phyloP scores from a whole-genome alignment of 2,797 vertebrate genomes.

The Fistularia commersonii region DNA sequence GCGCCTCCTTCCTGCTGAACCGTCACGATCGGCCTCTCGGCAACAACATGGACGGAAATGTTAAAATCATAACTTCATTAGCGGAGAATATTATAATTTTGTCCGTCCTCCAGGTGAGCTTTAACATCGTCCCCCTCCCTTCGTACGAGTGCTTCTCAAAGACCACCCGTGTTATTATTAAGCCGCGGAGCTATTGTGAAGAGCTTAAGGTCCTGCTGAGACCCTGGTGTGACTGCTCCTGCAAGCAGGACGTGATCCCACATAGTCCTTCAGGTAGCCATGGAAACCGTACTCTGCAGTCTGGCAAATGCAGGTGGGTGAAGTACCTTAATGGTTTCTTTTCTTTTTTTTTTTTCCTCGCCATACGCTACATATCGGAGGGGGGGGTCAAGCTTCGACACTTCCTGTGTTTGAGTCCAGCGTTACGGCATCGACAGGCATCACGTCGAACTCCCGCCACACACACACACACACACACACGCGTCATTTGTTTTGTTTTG shows the following conservation, averaged over 20 bases:
- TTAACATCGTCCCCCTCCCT: constrained; percentile 29
- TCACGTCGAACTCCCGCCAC: no score
- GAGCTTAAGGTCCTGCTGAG: constrained; percentile 41
- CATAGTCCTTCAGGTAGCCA: constrained; percentile 40
- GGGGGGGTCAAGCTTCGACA: no score
- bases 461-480: no score
- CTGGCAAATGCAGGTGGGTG: constrained; percentile 40
- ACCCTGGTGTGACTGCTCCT: constrained; percentile 35
- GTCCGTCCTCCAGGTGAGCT: constrained; percentile 37
- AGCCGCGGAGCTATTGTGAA: constrained; percentile 35
- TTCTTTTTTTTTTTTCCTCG: not conserved
- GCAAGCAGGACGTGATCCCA: constrained; percentile 40
- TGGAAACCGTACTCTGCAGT: constrained; percentile 47
- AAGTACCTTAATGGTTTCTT: constrained; percentile 18
- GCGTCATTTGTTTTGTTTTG: no score
- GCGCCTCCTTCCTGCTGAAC: no score
- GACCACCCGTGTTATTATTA: constrained; percentile 29
- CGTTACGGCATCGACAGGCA: no score
- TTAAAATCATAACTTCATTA: constrained; percentile 48
- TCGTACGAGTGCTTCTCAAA: constrained; percentile 19
- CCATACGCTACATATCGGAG: no score
- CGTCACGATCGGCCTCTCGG: no score
- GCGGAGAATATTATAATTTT: constrained; percentile 22
- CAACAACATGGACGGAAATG: constrained; percentile 20
- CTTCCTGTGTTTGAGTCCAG: no score